Conservation (phyloP, 2,888 invertebrate genomes). For the Rotaria magnacalcarata region DNA sequence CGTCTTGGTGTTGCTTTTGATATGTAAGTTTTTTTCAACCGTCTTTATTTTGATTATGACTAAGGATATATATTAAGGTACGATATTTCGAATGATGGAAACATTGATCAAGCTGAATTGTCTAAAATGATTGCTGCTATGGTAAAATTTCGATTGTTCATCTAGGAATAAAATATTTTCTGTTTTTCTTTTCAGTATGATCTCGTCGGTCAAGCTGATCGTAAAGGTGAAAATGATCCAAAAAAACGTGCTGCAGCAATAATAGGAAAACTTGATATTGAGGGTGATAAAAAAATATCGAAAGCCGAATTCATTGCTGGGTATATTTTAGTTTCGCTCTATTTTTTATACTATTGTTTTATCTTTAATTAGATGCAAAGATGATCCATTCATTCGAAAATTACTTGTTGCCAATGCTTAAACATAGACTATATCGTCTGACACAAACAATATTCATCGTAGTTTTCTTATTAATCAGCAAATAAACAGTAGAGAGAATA, state of each 20-base stretch:
- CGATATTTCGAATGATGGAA: neutral
- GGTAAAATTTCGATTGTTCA: neutral
- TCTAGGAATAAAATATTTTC: too few relatives aligned
- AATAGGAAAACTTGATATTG: neutral
- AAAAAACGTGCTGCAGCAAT: neutral
- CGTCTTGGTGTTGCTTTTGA: conserved; percentile 24
- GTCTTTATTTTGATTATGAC: neutral
- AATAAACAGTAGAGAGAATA: too few relatives aligned
- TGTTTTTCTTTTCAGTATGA: neutral
- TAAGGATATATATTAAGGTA: neutral
- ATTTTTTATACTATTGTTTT: neutral
- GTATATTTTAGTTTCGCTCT: neutral
- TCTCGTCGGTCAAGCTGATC: conserved; percentile 10
- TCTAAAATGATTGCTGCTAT: conserved; percentile 23
- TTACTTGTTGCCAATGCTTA: neutral
- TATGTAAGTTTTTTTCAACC: neutral
- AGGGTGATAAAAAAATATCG: neutral
- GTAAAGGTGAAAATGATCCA: conserved; percentile 31
- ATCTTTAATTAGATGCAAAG: neutral
- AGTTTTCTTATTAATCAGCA: neutral
- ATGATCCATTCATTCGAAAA: neutral
- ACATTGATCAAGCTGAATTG: neutral
- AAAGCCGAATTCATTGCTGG: conserved; percentile 2
- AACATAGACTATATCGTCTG: neutral
- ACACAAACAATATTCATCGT: neutral